Evolutionary conservation across 2,113 vertebrate species (phyloP), one percentile per base, ranked within the genome.

Genomic region (Puntigrus tetrazona): DNA sequence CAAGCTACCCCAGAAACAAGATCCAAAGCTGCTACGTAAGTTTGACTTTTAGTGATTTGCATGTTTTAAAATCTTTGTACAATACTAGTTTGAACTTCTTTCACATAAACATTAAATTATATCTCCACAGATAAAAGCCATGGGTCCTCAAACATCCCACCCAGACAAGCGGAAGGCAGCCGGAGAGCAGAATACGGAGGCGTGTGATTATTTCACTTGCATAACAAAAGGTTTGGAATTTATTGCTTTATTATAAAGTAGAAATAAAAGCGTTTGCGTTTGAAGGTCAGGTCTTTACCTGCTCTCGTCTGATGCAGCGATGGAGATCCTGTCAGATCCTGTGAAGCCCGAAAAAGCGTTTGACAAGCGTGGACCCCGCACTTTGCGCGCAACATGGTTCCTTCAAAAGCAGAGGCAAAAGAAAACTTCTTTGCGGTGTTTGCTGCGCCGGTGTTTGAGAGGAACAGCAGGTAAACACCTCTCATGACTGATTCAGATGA

Each of bases 1-100:
- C 93, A 94, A 92, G 97, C 98, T 45, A 98, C n/a, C 97, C 38
- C 97, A 98, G 91, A 98, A 96, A 88, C 98, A n/a, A 99, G 91
- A 99, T 99, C n/a, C 91, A 99, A 99, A 96, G 95, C 97, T 92
- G 98, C 98, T 67, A n/a, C 98, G 98, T 99, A 91, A 99, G 98
- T 99, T 89, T 34, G 5, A 5, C 3, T 36, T 20, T 16, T 34
- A 9, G 2, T 14, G 50, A 11, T 31, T 14, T 10, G 14, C 11
- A n/a, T n/a, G 41, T 43, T 45, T 45, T 0, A 5, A 52, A 52
- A 52, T 52, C 47, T 52, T 22, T 52, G 50, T 52, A 22, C 0
- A 22, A 22, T 55, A 55, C 7, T 3, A n/a, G n/a, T n/a, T n/a
- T n/a, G n/a, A n/a, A n/a, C n/a, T n/a, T n/a, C n/a, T n/a, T n/a